Conservation (phyloP, 2,113 vertebrate genomes). For the Oryzias celebensis region DNA sequence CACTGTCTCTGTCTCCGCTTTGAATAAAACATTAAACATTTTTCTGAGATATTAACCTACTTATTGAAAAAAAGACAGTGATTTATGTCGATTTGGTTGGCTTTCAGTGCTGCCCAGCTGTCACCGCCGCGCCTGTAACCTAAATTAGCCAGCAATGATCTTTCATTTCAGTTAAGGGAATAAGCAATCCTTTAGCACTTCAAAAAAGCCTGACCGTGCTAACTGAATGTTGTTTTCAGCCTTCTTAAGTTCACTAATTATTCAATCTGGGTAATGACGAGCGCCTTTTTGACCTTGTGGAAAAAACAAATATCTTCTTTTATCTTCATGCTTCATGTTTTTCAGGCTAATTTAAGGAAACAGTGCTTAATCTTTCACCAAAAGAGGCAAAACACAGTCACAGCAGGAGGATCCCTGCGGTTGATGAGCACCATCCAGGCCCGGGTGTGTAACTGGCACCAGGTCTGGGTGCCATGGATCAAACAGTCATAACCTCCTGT, state of each 20-base stretch:
- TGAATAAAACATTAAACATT: slow-evolving; percentile 80
- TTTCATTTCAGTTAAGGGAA: slow-evolving; percentile 74
- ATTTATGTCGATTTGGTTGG: slow-evolving; percentile 78
- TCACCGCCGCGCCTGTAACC: slow-evolving; percentile 69
- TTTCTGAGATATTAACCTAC: slow-evolving; percentile 82
- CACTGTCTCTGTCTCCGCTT: slow-evolving; percentile 49
- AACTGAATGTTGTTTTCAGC: slow-evolving; percentile 54
- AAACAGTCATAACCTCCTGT: slow-evolving; percentile 77
- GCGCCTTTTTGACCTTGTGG: slow-evolving; percentile 66
- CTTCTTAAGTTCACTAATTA: slow-evolving; percentile 69
- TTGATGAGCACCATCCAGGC: slow-evolving; percentile 64
- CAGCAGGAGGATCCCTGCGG: slow-evolving; percentile 54
- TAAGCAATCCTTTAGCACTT: slow-evolving; percentile 75
- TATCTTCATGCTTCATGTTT: slow-evolving; percentile 67
- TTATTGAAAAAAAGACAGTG: slow-evolving; percentile 75
- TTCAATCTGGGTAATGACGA: slow-evolving; percentile 68
- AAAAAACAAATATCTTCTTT: slow-evolving; percentile 61
- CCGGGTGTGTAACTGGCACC: slow-evolving; percentile 59
- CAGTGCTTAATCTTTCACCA: slow-evolving; percentile 73
- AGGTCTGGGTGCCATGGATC: slow-evolving; percentile 64
- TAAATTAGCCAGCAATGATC: slow-evolving; percentile 77
- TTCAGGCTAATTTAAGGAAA: slow-evolving; percentile 73
- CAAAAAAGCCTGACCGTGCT: slow-evolving; percentile 65
- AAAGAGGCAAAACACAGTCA: slow-evolving; percentile 63
- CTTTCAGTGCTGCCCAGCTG: slow-evolving; percentile 77